Evolutionary conservation across 35 echinoderm and acorn worm genomes (phyloP), one percentile per base, ranked within the genome.

Genomic region (Heliocidaris erythrogramma): DNA sequence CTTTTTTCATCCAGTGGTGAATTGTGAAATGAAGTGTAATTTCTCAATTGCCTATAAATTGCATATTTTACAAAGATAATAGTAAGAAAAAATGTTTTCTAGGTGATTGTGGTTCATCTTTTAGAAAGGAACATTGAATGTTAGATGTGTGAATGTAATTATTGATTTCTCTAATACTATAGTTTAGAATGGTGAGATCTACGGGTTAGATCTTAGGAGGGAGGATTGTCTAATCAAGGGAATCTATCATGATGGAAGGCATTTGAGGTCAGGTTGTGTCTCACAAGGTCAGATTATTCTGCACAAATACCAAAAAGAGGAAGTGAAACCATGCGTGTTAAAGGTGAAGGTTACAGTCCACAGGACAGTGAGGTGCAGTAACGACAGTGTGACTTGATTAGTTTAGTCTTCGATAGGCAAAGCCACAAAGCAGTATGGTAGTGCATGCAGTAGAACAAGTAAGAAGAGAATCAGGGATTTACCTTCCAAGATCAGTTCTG

Each of bases 401-500:
- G 29, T 89, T 93, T 88, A 93, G 65, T 97, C 94, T 59, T 93
- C 94, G 69, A 95, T 91, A 60, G 50, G 18, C 24, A 86, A 30
- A 48, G 69, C 50, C 59, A 93, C 93, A 94, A 97, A 92, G 88
- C 94, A 95, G 88, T 94, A 94, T 21, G 85, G 90, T 91, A 99
- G 95, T 56, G 95, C 71, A 85, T 97, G 95, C 88, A 99, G 85
- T 24, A 92, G 89, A 30, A 91, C 61, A 84, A 95, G 53, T 53
- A 99, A 48, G 32, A 89, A n/a, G 86, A 94, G 32, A 49, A 96
- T 85, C 32, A 86, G 11, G 30, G 93, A 71, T 96, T 99, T 99
- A 99, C 98, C 98, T 99, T 97, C 94, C 88, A 99, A 86, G 13
- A 93, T 94, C 35, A 99, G 95, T n/a, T 97, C 96, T 50, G 97